These are phyloP conservation scores for Jordanella pulchra DNA, from an alignment of 2,797 vertebrate species.

Conservation along the genomic window DNA sequence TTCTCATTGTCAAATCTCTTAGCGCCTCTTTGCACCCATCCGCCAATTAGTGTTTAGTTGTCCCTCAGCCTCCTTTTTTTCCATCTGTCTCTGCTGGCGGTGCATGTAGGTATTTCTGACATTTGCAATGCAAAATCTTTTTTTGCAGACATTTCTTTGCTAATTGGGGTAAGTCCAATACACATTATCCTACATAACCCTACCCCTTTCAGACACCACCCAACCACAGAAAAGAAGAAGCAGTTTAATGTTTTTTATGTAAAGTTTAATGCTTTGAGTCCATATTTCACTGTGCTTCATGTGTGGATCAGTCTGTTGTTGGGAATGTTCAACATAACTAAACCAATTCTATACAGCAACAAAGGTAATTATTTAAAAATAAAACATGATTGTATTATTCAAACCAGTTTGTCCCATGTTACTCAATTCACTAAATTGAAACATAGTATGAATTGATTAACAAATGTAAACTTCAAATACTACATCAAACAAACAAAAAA, in stretches of 20 bases:
- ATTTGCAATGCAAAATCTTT: constrained; percentile 31
- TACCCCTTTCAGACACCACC: not conserved
- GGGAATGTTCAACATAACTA: too few species aligned
- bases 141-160: constrained; percentile 22
- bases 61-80: constrained; percentile 16
- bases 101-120: constrained; percentile 35
- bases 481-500: not conserved
- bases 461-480: not conserved
- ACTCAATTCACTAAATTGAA: too few species aligned
- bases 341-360: too few species aligned
- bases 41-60: constrained; percentile 62
- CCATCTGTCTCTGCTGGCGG: constrained; percentile 13
- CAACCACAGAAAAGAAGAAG: constrained; percentile 6
- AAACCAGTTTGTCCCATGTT: too few species aligned
- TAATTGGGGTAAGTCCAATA: constrained; percentile 42
- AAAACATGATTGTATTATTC: too few species aligned
- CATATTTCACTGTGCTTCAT: not conserved
- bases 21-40: constrained; percentile 44
- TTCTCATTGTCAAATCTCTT: constrained; percentile 61
- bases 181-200: not conserved
- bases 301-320: too few species aligned
- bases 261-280: too few species aligned
- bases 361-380: too few species aligned
- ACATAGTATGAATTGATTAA: too few species aligned
- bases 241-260: constrained; percentile 30